Percentiles rank a stretch among this genome's conserved stretches.
Evolutionary conservation across 2,888 invertebrate species (phyloP).

Genomic region (Colletes collaris): DNA sequence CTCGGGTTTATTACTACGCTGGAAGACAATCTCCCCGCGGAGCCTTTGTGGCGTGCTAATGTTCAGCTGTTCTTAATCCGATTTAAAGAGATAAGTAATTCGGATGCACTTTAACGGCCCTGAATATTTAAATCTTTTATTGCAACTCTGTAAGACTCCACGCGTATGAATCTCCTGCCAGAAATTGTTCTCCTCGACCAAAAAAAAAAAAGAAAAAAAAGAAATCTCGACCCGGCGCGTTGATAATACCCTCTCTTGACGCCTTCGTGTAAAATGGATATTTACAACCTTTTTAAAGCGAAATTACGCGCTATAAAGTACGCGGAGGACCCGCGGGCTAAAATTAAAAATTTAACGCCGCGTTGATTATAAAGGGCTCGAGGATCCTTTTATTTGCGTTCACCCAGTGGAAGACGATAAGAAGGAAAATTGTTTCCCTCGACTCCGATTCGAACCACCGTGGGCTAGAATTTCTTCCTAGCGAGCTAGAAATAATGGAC

Average conservation of each 20-base stretch:
- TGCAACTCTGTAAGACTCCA: background rate
- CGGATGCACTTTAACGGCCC: constrained; percentile 29
- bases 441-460: background rate
- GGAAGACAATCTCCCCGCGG: background rate
- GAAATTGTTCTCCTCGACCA: constrained; percentile 21
- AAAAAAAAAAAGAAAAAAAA: constrained; percentile 5
- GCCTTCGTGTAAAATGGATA: constrained; percentile 25
- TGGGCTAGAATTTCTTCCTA: no score
- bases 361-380: background rate
- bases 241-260: constrained; percentile 19
- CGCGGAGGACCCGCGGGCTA: background rate
- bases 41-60: constrained; percentile 21
- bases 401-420: background rate
- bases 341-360: constrained; percentile 10
- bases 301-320: background rate
- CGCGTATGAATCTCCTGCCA: constrained; percentile 28
- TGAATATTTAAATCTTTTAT: constrained; percentile 49
- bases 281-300: constrained; percentile 21
- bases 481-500: no score
- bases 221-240: background rate
- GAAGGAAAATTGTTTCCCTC: background rate
- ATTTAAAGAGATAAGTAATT: constrained; percentile 40
- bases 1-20: constrained; percentile 19
- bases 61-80: constrained; percentile 29
- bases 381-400: background rate